Conservation (phyloP, 1,140 invertebrate species). For the Phocides pigmalion region DNA sequence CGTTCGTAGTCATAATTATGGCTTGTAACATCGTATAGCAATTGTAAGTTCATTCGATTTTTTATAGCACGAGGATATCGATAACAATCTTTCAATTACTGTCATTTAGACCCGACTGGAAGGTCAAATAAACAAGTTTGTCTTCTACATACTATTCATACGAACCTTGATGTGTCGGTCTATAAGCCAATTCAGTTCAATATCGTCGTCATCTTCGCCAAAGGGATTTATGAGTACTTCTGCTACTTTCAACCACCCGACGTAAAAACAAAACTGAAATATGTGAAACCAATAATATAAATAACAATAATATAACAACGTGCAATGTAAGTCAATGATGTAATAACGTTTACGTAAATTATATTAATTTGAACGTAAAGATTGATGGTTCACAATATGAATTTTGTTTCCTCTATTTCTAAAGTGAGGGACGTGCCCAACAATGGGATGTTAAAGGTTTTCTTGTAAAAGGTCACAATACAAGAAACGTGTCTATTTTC, state of each 20-base stretch:
- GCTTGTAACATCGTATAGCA: background rate
- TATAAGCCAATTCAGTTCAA: conserved; percentile 95
- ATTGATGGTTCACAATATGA: too few species aligned
- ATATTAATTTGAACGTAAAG: too few species aligned
- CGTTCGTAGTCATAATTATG: conserved; percentile 10
- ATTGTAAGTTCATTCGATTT: conserved; percentile 16
- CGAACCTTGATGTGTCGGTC: conserved; percentile 93
- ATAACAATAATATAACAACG: too few species aligned
- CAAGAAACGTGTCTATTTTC: too few species aligned
- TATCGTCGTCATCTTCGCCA: conserved; percentile 97
- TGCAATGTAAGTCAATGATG: too few species aligned
- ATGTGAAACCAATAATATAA: too few species aligned
- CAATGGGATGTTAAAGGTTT: too few species aligned
- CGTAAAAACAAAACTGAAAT: conserved; percentile 97
- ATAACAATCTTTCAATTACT: conserved; percentile 26
- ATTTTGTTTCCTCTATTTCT: too few species aligned
- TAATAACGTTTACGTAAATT: too few species aligned
- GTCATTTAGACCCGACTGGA: conserved; percentile 14
- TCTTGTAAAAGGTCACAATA: too few species aligned
- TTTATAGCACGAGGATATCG: conserved; percentile 11
- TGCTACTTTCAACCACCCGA: conserved; percentile 98
- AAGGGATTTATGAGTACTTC: conserved; percentile 96
- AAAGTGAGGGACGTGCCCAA: too few species aligned
- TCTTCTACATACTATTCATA: conserved; percentile 23
- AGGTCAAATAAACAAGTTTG: conserved; percentile 20